Evolutionary conservation across 2,113 vertebrate species (phyloP), one percentile per base, ranked within the genome.

Genomic region (Phyllostomus hastatus): DNA sequence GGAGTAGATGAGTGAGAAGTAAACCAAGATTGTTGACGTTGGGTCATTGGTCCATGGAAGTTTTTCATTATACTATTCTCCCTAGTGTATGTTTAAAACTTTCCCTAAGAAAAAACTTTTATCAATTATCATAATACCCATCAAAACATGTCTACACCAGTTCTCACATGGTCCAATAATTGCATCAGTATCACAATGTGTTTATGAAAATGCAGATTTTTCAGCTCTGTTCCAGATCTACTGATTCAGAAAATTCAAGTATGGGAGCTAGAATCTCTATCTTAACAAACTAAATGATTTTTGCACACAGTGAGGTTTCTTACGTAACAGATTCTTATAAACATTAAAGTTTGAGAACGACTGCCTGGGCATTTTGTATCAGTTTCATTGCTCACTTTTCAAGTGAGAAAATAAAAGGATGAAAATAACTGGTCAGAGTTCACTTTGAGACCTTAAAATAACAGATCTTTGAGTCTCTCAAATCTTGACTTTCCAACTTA

Each of bases 401-500:
- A 92, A 95, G 59, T 59, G 48, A 94, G 75, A 81, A 95, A 90
- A 88, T 88, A 26, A 94, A 97, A 94, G 41, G 28, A 48, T 33
- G 15, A 24, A 91, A 35, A 90, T 64, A 95, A 92, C 38, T 76
- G 11, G 54, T 48, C 41, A 82, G 92, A 91, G 75, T 92, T 97
- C 50, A 84, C 67, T 86, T 11, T 91, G 59, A 91, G 59, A 88
- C 0, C 0, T 41, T 69, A 64, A 90, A 95, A 33, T 72, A 85
- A 88, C 1, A 87, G 52, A 64, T 76, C 33, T 83, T 28, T 82
- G 43, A 92, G 67, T 8, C 35, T 95, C 41, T 96, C 67, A 73
- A 59, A 96, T 80, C 91, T 86, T 91, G 54, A 94, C 73, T 93
- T 95, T 90, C 57, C n/a, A 87, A 83, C 86, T 91, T 76, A 70